Evolutionary conservation across 2,113 vertebrate species (phyloP).

Genomic region (Ammospiza caudacuta): DNA sequence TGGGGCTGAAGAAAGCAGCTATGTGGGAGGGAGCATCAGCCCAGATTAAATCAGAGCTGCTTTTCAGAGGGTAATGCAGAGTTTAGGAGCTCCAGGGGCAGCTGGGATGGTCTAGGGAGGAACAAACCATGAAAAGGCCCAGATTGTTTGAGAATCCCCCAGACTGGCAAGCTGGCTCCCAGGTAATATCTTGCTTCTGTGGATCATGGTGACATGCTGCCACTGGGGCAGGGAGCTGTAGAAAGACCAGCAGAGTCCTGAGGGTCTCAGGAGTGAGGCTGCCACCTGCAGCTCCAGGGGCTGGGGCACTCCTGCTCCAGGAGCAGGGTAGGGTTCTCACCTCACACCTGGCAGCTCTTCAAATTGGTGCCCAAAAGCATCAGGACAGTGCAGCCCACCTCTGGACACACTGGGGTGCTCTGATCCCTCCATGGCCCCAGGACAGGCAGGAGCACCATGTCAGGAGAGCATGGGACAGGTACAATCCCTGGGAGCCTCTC

Average conservation of each 20-base stretch:
- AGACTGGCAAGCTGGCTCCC: not conserved
- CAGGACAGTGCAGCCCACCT: not conserved
- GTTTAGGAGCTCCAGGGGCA: not conserved
- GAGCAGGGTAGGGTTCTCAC: not conserved
- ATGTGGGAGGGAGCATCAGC: not conserved
- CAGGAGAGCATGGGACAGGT: not conserved
- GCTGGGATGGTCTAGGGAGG: not conserved
- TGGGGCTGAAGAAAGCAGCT: not conserved
- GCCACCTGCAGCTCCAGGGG: not conserved
- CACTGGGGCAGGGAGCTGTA: not conserved
- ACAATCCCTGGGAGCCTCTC: accelerated
- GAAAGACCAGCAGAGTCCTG: accelerated
- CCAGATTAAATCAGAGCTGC: not conserved
- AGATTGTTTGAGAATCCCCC: not conserved
- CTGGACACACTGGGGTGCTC: not conserved
- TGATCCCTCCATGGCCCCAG: accelerated
- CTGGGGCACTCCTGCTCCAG: not conserved
- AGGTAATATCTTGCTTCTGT: not conserved
- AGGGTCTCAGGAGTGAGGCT: not conserved
- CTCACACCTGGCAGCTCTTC: not conserved
- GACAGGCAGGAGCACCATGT: not conserved
- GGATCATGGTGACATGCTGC: accelerated
- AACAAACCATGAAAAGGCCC: not conserved
- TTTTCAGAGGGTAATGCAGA: not conserved
- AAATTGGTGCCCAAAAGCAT: not conserved